Conservation (phyloP, 2,113 vertebrate species). For the Hirundichthys speculiger region DNA sequence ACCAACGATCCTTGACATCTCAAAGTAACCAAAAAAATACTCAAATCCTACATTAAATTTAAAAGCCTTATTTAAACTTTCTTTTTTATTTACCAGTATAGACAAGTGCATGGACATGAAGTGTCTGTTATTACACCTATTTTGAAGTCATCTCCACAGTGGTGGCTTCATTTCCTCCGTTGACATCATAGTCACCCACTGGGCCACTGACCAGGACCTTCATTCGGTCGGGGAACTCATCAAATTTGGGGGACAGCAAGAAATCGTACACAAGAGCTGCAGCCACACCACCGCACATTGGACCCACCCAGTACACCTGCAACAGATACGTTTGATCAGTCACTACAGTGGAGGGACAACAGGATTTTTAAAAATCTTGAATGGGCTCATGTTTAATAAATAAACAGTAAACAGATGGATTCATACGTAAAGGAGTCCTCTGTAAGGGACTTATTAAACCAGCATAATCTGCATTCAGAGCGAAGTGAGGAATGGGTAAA, state of each 20-base stretch:
- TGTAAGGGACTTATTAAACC: no score
- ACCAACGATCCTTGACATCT: constrained; percentile 43
- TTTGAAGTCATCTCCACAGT: constrained; percentile 81
- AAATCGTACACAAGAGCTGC: constrained; percentile 92
- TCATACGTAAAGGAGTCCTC: constrained; percentile 7
- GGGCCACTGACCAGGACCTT: constrained; percentile 93
- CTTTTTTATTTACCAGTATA: constrained; percentile 59
- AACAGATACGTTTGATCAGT: constrained; percentile 28
- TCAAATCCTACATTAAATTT: constrained; percentile 36
- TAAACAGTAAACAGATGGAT: constrained; percentile 69
- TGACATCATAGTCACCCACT: constrained; percentile 84
- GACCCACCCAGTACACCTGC: constrained; percentile 86
- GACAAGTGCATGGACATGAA: constrained; percentile 45
- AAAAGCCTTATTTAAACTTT: constrained; percentile 13
- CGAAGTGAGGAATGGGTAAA: constrained; percentile 31
- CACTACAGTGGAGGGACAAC: background rate
- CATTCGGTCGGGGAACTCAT: constrained; percentile 88
- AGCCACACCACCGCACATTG: constrained; percentile 80
- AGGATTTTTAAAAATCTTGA: constrained; percentile 2
- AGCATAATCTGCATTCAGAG: constrained; percentile 12
- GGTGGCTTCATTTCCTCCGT: constrained; percentile 67
- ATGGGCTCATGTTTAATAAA: constrained; percentile 12
- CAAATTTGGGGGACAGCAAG: constrained; percentile 87
- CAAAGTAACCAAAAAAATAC: constrained; percentile 30
- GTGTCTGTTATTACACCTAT: constrained; percentile 37